These are phyloP conservation scores for Perccottus glenii DNA, from an alignment of 2,113 vertebrate genomes.

Conservation along the genomic window DNA sequence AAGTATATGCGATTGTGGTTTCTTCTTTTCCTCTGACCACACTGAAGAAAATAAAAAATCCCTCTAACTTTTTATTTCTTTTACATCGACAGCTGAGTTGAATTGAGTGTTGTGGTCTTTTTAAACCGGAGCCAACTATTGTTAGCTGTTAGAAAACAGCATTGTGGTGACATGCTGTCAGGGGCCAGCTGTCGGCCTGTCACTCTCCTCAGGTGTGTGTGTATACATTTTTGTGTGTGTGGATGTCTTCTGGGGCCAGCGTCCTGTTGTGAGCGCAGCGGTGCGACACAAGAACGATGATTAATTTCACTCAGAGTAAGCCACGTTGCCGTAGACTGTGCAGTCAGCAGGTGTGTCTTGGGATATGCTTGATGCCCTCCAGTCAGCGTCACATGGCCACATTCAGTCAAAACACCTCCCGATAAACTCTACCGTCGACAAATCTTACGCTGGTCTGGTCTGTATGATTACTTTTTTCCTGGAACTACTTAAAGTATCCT, in stretches of 20 bases:
- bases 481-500: no score
- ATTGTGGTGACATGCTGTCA: slow-evolving; percentile 59
- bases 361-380: slow-evolving; percentile 76
- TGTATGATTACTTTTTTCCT: no score
- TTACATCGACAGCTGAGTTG: neutral
- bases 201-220: slow-evolving; percentile 45
- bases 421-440: no score
- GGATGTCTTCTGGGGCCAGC: slow-evolving; percentile 57
- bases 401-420: neutral
- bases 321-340: slow-evolving; percentile 74
- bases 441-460: no score
- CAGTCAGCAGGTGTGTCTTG: slow-evolving; percentile 77
- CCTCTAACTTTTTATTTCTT: no score
- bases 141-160: slow-evolving; percentile 58
- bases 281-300: slow-evolving; percentile 76
- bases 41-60: neutral
- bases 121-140: slow-evolving; percentile 42
- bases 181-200: slow-evolving; percentile 67
- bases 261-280: slow-evolving; percentile 72
- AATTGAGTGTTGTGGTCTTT: slow-evolving; percentile 8
- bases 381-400: slow-evolving; percentile 41
- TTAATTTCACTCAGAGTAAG: slow-evolving; percentile 78
- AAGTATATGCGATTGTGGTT: no score
- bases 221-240: slow-evolving; percentile 12
- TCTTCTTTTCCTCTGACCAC: no score